Evolutionary conservation across 1,140 invertebrate species (phyloP), one percentile per base, ranked within the genome.

Genomic region (Cataglyphis hispanica): DNA sequence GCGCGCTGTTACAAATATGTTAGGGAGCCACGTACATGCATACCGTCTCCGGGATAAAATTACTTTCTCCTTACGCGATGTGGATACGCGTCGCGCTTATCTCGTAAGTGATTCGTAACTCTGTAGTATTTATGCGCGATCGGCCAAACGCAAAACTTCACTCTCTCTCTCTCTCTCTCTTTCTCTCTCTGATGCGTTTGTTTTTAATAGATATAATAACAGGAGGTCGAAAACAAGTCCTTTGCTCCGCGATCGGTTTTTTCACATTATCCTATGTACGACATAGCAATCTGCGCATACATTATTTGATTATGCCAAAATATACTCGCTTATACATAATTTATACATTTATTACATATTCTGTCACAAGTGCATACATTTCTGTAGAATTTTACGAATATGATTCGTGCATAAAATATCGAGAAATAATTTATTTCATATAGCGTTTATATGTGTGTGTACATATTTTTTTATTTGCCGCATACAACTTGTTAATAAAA

Each of bases 1-100:
- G 81, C 72, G 81, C 81, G 43, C 83, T 50, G 10, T 75, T 80
- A 67, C 87, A 89, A 87, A 87, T 89, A 67, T 87, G 63, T 31
- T 31, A 31, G 46, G 50, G 40, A 61, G 56, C 66, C 34, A n/a
- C 66, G 10, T 43, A 40, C n/a, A 5, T n/a, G 5, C 8, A 22
- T 58, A 22, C 16, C 5, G 74, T 76, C 74, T 76, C 74, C 56
- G 66, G 50, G 78, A 72, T 81, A 81, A 81, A 72, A 81, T 81
- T 70, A 81, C 78, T 81, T 81, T 81, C 78, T 81, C 78, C 66
- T 25, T 56, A 31, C 34, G 40, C 25, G 43, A 80, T 13, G 25
- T 67, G 31, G 63, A 56, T 81, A 40, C 58, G 43, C 50, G 50
- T 46, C 63, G 63, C 63, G 31, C 67, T 34, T 53, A 67, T 37